These are phyloP conservation scores for Ricordea florida DNA, from an alignment of 92 coral and sea anemone species.

Conservation along the genomic window DNA sequence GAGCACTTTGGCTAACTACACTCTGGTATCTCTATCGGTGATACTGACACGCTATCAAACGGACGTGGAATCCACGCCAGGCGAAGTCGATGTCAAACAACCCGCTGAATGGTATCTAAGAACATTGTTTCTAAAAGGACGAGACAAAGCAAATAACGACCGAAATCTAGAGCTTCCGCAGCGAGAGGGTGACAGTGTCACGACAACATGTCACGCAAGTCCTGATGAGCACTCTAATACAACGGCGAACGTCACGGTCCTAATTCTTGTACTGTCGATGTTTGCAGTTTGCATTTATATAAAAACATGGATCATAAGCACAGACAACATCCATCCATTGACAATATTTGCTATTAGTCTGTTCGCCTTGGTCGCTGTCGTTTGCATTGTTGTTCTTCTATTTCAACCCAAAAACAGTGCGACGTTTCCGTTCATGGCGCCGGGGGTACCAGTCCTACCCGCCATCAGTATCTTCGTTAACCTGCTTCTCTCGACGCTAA, in stretches of 20 bases:
- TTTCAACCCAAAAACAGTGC: constrained; percentile 76
- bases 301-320: constrained; percentile 22
- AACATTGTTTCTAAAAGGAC: neutral
- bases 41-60: constrained; percentile 81
- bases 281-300: constrained; percentile 57
- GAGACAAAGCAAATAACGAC: neutral
- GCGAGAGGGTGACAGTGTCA: neutral
- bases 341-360: constrained; percentile 38
- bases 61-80: constrained; percentile 15
- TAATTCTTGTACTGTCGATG: constrained; percentile 48
- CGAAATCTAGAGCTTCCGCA: constrained; percentile 35
- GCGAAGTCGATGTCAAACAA: constrained; percentile 16
- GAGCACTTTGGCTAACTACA: constrained; percentile 57
- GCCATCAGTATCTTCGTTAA: constrained; percentile 71
- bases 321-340: constrained; percentile 15
- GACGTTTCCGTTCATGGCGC: constrained; percentile 81
- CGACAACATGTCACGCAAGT: constrained; percentile 27
- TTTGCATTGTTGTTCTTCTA: constrained; percentile 50
- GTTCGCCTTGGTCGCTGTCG: constrained; percentile 30
- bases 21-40: constrained; percentile 76
- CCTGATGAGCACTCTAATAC: constrained; percentile 24
- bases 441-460: constrained; percentile 75
- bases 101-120: constrained; percentile 44
- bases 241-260: constrained; percentile 56
- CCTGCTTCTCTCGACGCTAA: constrained; percentile 60